These are phyloP conservation scores for Alectura lathami DNA, from an alignment of 2,113 vertebrate genomes.

Conservation along the genomic window DNA sequence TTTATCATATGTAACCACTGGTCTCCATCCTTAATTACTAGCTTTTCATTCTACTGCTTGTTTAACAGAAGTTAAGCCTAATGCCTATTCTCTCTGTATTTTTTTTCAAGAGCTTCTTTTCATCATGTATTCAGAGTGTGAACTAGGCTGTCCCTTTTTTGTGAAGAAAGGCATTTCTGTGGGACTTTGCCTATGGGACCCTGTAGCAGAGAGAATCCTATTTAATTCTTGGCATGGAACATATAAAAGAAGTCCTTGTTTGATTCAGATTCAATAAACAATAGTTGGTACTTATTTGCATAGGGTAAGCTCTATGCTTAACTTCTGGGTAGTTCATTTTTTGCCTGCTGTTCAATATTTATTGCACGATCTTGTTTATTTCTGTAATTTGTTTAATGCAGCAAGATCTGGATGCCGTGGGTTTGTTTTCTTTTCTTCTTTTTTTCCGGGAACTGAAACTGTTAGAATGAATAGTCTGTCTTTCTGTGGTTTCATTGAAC, in stretches of 20 bases:
- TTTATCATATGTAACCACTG: constrained; percentile 59
- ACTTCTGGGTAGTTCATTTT: neutral
- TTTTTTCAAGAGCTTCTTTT: constrained; percentile 11
- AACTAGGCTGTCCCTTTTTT: constrained; percentile 15
- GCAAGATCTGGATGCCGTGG: neutral
- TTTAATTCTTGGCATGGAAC: constrained; percentile 43
- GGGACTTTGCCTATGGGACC: constrained; percentile 22
- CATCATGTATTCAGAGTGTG: neutral
- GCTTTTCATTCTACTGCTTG: constrained; percentile 5
- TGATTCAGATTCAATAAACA: constrained; percentile 55
- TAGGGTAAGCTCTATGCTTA: neutral
- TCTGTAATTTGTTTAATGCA: constrained; percentile 19
- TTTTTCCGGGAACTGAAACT: neutral
- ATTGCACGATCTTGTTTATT: neutral
- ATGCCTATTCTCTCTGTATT: neutral
- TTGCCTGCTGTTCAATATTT: constrained; percentile 20
- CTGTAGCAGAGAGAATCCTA: constrained; percentile 24
- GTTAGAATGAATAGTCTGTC: constrained; percentile 1
- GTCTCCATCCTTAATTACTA: constrained; percentile 50
- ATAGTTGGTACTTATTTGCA: constrained; percentile 13
- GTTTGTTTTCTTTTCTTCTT: neutral
- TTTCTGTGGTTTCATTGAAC: constrained; percentile 35
- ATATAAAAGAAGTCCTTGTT: constrained; percentile 1
- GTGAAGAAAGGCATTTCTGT: constrained; percentile 29
- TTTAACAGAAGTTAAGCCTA: neutral